Evolutionary conservation across 2,113 vertebrate genomes (phyloP).

Genomic region (Variabilichromis moorii): DNA sequence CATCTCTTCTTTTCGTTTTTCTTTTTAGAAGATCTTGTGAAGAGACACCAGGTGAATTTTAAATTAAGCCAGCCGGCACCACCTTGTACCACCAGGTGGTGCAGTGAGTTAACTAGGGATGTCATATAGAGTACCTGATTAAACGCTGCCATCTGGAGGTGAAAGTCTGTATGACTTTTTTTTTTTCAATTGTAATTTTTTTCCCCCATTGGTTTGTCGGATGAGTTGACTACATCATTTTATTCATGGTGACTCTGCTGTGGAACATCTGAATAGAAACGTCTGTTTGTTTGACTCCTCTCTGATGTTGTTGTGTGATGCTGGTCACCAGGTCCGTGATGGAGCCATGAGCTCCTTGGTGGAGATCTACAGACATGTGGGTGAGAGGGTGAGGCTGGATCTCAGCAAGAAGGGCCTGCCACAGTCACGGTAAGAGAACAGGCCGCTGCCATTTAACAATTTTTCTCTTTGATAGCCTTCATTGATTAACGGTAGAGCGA

Average conservation of each 20-base stretch:
- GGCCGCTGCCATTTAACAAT: not conserved
- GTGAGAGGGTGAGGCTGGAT: constrained; percentile 93
- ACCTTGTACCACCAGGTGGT: not conserved
- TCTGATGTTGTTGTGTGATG: not conserved
- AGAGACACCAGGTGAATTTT: not conserved
- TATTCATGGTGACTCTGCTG: not conserved
- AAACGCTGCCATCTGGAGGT: not conserved
- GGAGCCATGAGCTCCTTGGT: constrained; percentile 94
- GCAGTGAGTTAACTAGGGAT: not conserved
- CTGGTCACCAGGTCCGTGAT: constrained; percentile 81
- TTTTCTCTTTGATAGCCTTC: not conserved
- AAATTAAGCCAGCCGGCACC: not conserved
- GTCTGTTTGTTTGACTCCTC: not conserved
- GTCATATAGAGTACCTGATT: not conserved
- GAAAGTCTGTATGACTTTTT: not conserved
- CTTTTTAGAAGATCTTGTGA: not conserved
- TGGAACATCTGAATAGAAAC: not conserved
- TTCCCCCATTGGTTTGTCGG: rapidly evolving
- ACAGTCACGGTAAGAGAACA: constrained; percentile 83
- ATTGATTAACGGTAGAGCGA: not conserved
- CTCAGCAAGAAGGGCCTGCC: constrained; percentile 97
- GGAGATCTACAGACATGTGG: constrained; percentile 97
- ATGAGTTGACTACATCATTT: not conserved
- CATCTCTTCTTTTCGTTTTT: not conserved
- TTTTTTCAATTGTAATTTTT: not conserved